Evolutionary conservation across 2,113 vertebrate genomes (phyloP), one percentile per base, ranked within the genome.

Genomic region (Bucco capensis): DNA sequence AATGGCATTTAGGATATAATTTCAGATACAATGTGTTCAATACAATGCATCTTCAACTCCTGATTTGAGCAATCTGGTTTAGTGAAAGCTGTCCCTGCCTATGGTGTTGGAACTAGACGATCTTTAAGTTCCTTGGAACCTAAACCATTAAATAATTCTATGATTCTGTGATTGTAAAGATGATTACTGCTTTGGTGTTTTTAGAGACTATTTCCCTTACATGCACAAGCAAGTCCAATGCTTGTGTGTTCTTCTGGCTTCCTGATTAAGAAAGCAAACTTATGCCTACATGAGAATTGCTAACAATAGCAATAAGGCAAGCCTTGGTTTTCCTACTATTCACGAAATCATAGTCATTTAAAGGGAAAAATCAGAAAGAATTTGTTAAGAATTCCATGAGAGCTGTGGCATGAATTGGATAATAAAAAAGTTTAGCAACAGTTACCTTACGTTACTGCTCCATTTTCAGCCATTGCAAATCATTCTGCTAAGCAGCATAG

Each of bases 401-500:
- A 90, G 10, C 46, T 23, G 17, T 94, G 80, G 44, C 56, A 86
- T 60, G 28, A 85, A 83, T 67, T 79, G 70, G 8, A 47, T 69
- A 82, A 93, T 92, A 79, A 54, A 86, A 74, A 91, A 89, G 71
- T 77, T 74, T 66, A 91, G 87, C 86, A 87, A 81, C 74, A 87
- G 96, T 95, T 94, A 95, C 66, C 81, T 85, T 83, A 92, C 95
- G 69, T 90, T 86, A 51, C 57, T 92, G 58, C 19, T 69, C 65
- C 12, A 27, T 86, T 93, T 96, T 94, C 83, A 91, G 84, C 79
- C 22, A 66, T 95, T 95, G 91, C 78, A 81, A 94, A 89, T 95
- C 84, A 87, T 90, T 96, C 94, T 90, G 82, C 91, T 96, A 91
- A 96, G 92, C 83, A 94, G 90, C 51, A 88, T 77, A 83, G 62